Percentiles rank a stretch among this genome's conserved stretches.
phyloP scores from a whole-genome alignment of 2,797 vertebrate genomes.

The Atherinosoma microstoma region DNA sequence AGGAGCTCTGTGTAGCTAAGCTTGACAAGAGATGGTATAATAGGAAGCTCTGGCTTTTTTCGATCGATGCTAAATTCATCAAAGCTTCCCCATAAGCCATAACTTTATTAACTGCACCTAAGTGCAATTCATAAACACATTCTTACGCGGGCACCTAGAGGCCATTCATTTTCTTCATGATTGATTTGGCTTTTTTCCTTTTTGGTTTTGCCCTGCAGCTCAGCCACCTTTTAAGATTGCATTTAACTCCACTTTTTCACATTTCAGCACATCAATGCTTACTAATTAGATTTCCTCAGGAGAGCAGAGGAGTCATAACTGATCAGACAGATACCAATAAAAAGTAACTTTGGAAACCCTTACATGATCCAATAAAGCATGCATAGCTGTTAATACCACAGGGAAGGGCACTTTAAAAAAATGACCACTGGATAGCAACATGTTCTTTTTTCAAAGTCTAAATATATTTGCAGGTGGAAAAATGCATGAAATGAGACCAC shows the following conservation, averaged over 20 bases:
- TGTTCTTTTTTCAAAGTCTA: not conserved
- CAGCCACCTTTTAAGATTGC: slow-evolving; percentile 57
- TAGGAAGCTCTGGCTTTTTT: slow-evolving; percentile 37
- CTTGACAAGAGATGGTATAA: slow-evolving; percentile 44
- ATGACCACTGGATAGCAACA: slow-evolving; percentile 18
- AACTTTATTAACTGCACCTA: slow-evolving; percentile 65
- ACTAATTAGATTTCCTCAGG: slow-evolving; percentile 64
- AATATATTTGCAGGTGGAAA: not conserved
- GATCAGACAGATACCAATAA: slow-evolving; percentile 41
- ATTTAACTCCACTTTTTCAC: slow-evolving; percentile 38
- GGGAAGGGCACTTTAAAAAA: slow-evolving; percentile 11
- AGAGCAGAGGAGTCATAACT: slow-evolving; percentile 31
- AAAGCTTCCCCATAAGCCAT: slow-evolving; percentile 40
- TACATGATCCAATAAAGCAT: slow-evolving; percentile 21
- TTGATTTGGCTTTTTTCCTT: slow-evolving; percentile 60
- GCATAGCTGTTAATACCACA: slow-evolving; percentile 16
- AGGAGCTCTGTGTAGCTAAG: slow-evolving; percentile 47
- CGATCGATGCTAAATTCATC: slow-evolving; percentile 70
- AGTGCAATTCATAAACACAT: slow-evolving; percentile 68
- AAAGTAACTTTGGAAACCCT: slow-evolving; percentile 26
- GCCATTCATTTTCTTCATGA: slow-evolving; percentile 47
- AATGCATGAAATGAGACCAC: not conserved
- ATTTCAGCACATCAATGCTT: slow-evolving; percentile 60
- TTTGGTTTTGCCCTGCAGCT: slow-evolving; percentile 48
- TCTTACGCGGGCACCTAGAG: slow-evolving; percentile 38